phyloP scores from a whole-genome alignment of 2,888 invertebrate genomes.

The Koerneria pararmatus region DNA sequence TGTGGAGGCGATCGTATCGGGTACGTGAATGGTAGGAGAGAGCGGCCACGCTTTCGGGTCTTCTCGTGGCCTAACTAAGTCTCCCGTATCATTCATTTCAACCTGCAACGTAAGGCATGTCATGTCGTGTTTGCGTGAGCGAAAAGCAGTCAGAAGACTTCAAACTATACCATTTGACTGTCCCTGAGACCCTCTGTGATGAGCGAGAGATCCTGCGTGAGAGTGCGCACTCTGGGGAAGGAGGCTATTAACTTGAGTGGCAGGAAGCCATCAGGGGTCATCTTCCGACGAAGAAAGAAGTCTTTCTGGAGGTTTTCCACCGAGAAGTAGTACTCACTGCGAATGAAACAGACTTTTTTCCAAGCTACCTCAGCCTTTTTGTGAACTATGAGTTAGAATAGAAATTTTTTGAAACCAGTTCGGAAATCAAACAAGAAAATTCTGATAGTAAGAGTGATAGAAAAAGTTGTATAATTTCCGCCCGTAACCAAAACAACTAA shows the following conservation, averaged over 20 bases:
- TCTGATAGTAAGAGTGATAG: no score
- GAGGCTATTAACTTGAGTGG: constrained; percentile 89
- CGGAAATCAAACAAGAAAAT: no score
- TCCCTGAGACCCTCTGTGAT: constrained; percentile 79
- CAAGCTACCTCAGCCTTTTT: constrained; percentile 1
- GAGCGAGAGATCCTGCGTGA: constrained; percentile 79
- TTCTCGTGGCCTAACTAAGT: constrained; percentile 63
- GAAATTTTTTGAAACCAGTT: background rate
- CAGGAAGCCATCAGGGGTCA: constrained; percentile 88
- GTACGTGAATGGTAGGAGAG: constrained; percentile 45
- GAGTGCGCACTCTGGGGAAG: constrained; percentile 84
- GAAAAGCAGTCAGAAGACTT: background rate
- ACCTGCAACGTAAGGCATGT: no score
- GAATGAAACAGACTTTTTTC: constrained; percentile 47
- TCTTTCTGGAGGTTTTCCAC: constrained; percentile 90
- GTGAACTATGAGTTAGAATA: background rate
- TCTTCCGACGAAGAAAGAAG: constrained; percentile 91
- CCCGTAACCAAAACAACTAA: no score
- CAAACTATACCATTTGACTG: constrained; percentile 79
- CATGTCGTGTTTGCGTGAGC: background rate
- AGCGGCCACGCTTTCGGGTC: constrained; percentile 81
- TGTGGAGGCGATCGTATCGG: constrained; percentile 28
- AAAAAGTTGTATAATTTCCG: no score
- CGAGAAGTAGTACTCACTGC: constrained; percentile 97
- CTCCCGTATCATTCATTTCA: constrained; percentile 30